These are phyloP conservation scores for Cochlearius cochlearius DNA, from an alignment of 2,113 vertebrate species.

Conservation along the genomic window DNA sequence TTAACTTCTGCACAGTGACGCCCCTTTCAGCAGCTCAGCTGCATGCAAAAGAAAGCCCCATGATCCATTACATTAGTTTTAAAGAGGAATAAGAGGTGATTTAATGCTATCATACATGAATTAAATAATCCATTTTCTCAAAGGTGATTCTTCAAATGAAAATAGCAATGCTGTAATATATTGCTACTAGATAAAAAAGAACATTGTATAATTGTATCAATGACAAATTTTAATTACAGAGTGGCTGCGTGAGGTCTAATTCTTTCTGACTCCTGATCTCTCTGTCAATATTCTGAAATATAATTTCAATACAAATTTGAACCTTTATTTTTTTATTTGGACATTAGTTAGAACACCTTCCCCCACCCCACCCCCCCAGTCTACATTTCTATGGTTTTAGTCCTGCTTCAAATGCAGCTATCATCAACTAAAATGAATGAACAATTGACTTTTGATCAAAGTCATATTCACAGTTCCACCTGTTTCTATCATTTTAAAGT, in stretches of 20 bases:
- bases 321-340: neutral
- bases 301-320: neutral
- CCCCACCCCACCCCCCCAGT: rapidly evolving
- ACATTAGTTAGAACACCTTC: neutral
- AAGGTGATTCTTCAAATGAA: neutral
- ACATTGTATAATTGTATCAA: neutral
- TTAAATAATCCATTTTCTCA: neutral
- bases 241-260: neutral
- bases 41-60: neutral
- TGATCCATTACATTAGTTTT: neutral
- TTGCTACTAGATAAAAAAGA: neutral
- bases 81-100: neutral
- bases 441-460: neutral
- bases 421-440: neutral
- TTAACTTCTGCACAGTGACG: neutral
- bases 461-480: neutral
- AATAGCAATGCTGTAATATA: neutral
- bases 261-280: neutral
- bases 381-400: neutral
- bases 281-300: neutral
- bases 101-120: neutral
- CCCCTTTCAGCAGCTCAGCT: neutral
- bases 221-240: neutral
- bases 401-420: neutral
- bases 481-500: neutral